These are phyloP conservation scores for Apogon talboti DNA, from an alignment of 2,797 vertebrate species.

Conservation along the genomic window DNA sequence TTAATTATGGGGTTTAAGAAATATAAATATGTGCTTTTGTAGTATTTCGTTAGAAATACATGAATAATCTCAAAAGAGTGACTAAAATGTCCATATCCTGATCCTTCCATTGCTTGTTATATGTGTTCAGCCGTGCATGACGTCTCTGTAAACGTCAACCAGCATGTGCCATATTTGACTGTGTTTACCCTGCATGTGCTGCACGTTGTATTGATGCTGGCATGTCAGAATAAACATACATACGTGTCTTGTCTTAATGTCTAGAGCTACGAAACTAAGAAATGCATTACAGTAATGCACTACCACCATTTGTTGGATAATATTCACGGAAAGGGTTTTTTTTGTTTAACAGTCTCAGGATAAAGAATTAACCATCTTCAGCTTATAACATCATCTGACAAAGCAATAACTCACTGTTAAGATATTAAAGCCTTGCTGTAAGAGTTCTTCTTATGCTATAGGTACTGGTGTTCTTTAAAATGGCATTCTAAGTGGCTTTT, in stretches of 20 bases:
- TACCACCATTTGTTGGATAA: not conserved
- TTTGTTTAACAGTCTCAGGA: slow-evolving; percentile 14
- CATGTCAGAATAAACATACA: slow-evolving; percentile 11
- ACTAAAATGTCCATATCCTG: slow-evolving; percentile 31
- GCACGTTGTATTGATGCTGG: slow-evolving; percentile 33
- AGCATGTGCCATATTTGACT: slow-evolving; percentile 44
- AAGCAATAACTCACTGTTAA: not conserved
- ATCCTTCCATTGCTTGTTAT: slow-evolving; percentile 45
- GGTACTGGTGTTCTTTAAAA: not conserved
- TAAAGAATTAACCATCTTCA: not conserved
- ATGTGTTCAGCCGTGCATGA: slow-evolving; percentile 57
- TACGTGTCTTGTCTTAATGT: slow-evolving; percentile 3
- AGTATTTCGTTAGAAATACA: too few species aligned
- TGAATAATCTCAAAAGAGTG: too few species aligned
- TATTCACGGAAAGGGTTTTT: not conserved
- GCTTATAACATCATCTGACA: too few species aligned
- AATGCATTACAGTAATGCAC: not conserved
- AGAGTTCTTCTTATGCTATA: not conserved
- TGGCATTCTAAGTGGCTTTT: not conserved
- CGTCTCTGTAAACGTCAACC: slow-evolving; percentile 43
- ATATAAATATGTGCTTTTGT: too few species aligned
- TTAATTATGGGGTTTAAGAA: too few species aligned
- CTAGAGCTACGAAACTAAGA: not conserved
- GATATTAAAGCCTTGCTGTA: too few species aligned
- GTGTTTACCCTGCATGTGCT: slow-evolving; percentile 57